Evolutionary conservation across 1,140 invertebrate genomes (phyloP).

Genomic region (Drosophila pruinosa): DNA sequence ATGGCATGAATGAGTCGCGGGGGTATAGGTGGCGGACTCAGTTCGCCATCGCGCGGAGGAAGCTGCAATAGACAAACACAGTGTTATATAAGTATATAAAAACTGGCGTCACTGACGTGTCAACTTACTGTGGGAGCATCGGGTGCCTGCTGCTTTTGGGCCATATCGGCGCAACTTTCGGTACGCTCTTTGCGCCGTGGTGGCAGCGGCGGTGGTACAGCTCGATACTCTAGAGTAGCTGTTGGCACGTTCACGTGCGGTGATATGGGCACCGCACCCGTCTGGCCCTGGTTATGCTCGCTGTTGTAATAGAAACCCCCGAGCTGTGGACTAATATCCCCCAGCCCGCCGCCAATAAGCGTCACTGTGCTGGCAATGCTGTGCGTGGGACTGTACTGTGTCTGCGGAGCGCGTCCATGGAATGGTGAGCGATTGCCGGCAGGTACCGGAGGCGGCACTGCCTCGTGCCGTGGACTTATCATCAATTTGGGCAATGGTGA

Average conservation of each 20-base stretch:
- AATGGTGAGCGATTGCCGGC: slow-evolving; percentile 76
- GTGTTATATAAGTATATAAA: background rate
- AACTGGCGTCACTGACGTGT: background rate
- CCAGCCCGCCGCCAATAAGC: slow-evolving; percentile 32
- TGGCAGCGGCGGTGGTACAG: slow-evolving; percentile 77
- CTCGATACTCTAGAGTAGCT: slow-evolving; percentile 68
- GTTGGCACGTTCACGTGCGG: slow-evolving; percentile 82
- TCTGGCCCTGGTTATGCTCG: slow-evolving; percentile 35
- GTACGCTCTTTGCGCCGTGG: slow-evolving; percentile 78
- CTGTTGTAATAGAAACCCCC: slow-evolving; percentile 65
- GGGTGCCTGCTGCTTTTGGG: slow-evolving; percentile 80
- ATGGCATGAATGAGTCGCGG: slow-evolving; percentile 75
- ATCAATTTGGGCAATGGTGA: slow-evolving; percentile 70
- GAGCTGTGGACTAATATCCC: slow-evolving; percentile 61
- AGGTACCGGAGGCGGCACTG: background rate
- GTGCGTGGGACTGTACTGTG: slow-evolving; percentile 71
- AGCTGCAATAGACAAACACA: slow-evolving; percentile 41
- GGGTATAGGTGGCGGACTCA: slow-evolving; percentile 81
- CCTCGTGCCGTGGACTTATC: slow-evolving; percentile 71
- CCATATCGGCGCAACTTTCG: slow-evolving; percentile 74
- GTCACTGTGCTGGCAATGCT: slow-evolving; percentile 66
- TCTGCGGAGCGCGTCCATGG: slow-evolving; percentile 53
- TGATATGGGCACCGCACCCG: slow-evolving; percentile 74
- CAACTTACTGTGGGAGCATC: slow-evolving; percentile 79
- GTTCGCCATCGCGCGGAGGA: slow-evolving; percentile 80